A percentile compares a stretch with the other conserved stretches of the same genome.
These are phyloP conservation scores for Clarias platycephalus DNA, from an alignment of 2,797 vertebrate genomes.

Conservation along the genomic window DNA sequence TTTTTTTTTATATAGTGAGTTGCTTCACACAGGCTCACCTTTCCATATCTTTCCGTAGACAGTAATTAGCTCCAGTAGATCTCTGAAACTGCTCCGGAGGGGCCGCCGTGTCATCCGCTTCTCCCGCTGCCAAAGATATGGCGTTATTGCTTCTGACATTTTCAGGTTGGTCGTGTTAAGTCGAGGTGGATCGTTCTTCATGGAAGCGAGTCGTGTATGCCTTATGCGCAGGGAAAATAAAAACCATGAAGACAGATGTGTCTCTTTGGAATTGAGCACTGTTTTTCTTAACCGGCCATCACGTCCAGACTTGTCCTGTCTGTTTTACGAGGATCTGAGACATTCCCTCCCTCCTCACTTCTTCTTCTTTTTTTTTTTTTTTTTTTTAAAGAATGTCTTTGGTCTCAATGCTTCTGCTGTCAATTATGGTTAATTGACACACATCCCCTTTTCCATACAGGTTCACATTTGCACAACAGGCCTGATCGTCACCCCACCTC, in stretches of 20 bases:
- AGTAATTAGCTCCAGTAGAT: conserved; percentile 32
- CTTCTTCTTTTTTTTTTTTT: background rate
- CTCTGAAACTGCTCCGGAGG: conserved; percentile 9
- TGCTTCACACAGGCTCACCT: background rate
- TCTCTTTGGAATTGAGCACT: conserved; percentile 24
- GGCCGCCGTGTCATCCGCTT: conserved; percentile 27
- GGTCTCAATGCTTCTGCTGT: background rate
- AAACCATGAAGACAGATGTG: conserved; percentile 27
- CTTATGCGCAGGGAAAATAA: background rate
- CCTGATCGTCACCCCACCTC: conserved; percentile 95
- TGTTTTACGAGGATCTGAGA: conserved; percentile 21
- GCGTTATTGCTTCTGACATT: conserved; percentile 54
- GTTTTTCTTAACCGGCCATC: conserved; percentile 3
- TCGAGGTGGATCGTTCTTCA: conserved; percentile 35
- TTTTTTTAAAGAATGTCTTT: background rate
- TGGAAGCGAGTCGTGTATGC: background rate
- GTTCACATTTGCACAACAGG: conserved; percentile 97
- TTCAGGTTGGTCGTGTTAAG: conserved; percentile 40
- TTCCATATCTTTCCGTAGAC: background rate
- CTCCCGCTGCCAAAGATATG: conserved; percentile 35
- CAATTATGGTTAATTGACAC: conserved; percentile 39
- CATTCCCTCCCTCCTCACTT: background rate
- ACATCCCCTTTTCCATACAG: conserved; percentile 65
- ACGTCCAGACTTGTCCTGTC: conserved; percentile 26
- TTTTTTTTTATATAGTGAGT: background rate